Conservation (phyloP, 2,113 vertebrate genomes). For the Pygoscelis adeliae region DNA sequence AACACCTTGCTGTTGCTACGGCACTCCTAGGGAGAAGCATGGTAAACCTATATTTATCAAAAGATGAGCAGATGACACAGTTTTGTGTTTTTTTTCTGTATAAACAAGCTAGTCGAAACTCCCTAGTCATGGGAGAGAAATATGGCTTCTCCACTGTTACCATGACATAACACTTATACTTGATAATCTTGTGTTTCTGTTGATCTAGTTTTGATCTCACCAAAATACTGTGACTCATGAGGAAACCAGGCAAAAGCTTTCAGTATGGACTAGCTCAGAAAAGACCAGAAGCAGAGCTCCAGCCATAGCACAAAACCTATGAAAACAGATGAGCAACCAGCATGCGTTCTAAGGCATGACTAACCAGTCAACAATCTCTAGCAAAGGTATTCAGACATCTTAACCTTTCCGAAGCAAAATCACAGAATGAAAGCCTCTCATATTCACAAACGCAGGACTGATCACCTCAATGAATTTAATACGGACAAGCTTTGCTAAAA, state of each 20-base stretch:
- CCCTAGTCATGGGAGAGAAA: background rate
- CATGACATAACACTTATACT: background rate
- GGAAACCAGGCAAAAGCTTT: background rate
- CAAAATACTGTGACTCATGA: background rate
- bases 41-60: background rate
- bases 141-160: background rate
- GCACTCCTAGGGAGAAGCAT: background rate
- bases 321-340: background rate
- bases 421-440: background rate
- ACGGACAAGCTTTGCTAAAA: accelerated
- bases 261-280: background rate
- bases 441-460: background rate
- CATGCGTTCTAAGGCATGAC: background rate
- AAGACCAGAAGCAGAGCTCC: background rate
- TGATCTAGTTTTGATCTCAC: background rate
- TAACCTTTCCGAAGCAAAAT: background rate
- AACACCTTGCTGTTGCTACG: background rate
- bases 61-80: background rate
- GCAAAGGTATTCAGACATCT: background rate
- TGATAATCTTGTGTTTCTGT: background rate
- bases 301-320: background rate
- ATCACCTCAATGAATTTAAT: background rate
- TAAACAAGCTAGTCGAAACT: background rate
- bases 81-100: background rate
- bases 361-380: background rate